phyloP scores from a whole-genome alignment of 1,140 invertebrate genomes.

The Araneus ventricosus region DNA sequence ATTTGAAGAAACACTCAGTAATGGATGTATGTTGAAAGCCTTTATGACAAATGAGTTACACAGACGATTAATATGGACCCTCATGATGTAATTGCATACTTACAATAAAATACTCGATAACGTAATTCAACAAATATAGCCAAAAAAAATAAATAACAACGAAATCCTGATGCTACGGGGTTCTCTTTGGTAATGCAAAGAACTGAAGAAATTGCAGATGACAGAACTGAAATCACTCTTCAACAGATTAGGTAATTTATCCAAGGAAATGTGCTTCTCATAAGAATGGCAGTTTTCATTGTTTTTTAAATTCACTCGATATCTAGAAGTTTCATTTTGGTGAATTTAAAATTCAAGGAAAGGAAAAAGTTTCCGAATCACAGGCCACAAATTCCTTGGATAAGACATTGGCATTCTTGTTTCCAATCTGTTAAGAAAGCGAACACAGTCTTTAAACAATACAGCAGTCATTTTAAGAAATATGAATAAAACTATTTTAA shows the following conservation, averaged over 20 bases:
- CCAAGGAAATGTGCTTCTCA: not conserved
- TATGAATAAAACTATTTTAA: not conserved
- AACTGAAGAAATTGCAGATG: not conserved
- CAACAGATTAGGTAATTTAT: not conserved
- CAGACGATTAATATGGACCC: constrained; percentile 4
- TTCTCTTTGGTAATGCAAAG: not conserved
- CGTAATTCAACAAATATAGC: not conserved
- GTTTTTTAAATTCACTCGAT: not conserved
- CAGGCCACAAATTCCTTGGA: not conserved
- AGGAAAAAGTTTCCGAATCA: not conserved
- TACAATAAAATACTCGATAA: not conserved
- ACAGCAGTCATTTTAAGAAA: not conserved
- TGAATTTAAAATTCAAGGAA: not conserved
- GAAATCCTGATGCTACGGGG: not conserved
- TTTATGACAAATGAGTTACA: not conserved
- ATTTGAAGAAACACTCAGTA: constrained; percentile 9
- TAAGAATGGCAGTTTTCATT: not conserved
- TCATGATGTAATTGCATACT: not conserved
- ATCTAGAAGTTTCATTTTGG: not conserved
- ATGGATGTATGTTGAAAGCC: not conserved
- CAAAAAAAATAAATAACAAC: not conserved
- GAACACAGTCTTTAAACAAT: not conserved
- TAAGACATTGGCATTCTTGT: not conserved
- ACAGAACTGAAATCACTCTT: not conserved
- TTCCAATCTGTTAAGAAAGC: not conserved